These are phyloP conservation scores for Augochlora pura DNA, from an alignment of 1,140 invertebrate species.

Conservation along the genomic window DNA sequence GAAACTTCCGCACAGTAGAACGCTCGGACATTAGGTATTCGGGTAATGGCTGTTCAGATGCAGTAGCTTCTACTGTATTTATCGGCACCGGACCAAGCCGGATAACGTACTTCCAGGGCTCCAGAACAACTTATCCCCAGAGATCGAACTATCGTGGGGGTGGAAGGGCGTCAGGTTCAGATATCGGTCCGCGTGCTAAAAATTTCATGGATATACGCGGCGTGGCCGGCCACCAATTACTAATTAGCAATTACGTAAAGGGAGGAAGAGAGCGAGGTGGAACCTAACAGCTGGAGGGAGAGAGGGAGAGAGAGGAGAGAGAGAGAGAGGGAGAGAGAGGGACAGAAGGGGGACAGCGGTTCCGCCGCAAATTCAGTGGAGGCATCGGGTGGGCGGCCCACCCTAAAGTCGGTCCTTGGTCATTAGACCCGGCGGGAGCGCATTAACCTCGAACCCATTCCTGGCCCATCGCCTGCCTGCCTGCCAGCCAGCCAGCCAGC, in stretches of 20 bases:
- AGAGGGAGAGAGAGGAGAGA: no score
- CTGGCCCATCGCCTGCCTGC: conserved; percentile 37
- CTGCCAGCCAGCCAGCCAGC: no score
- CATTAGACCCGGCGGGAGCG: conserved; percentile 46
- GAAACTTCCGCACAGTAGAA: no score
- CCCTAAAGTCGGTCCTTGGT: conserved; percentile 47
- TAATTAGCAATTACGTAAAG: conserved; percentile 52
- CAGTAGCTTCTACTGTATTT: no score
- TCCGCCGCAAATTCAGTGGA: conserved; percentile 32
- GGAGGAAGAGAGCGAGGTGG: conserved; percentile 2
- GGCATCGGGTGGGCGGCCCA: conserved; percentile 30
- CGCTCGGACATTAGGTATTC: no score
- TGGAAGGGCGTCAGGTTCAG: neutral
- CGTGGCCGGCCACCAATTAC: conserved; percentile 17
- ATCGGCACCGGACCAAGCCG: no score
- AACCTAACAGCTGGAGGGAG: no score
- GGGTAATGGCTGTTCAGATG: no score
- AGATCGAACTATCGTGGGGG: no score
- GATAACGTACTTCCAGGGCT: no score
- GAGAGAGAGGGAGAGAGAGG: no score
- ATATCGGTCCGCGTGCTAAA: conserved; percentile 1
- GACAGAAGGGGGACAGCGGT: conserved; percentile 18
- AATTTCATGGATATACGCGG: conserved; percentile 15
- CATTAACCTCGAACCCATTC: conserved; percentile 55
- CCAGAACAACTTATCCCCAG: no score